These are phyloP conservation scores for Nixonia krombeini DNA, from an alignment of 1,140 invertebrate species.

Conservation along the genomic window DNA sequence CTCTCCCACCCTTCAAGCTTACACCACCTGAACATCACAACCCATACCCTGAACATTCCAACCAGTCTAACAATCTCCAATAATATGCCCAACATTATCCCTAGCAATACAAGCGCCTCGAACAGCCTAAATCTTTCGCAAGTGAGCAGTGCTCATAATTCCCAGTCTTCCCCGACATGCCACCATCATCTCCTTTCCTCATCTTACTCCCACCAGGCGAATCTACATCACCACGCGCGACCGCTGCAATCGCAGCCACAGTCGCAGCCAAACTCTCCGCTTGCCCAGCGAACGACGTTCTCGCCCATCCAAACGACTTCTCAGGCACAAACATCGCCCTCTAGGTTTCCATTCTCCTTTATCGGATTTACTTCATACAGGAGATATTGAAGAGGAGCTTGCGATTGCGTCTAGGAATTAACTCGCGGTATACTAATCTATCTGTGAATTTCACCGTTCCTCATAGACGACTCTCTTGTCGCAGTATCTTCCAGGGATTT, in stretches of 20 bases:
- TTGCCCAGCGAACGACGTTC: conserved; percentile 55
- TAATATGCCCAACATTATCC: conserved; percentile 15
- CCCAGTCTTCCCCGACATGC: conserved; percentile 60
- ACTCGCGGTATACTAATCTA: no score
- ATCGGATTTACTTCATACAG: conserved; percentile 65
- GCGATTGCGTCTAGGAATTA: no score
- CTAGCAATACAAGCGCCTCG: conserved; percentile 43
- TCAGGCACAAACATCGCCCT: conserved; percentile 42
- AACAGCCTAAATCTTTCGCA: conserved; percentile 53
- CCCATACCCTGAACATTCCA: conserved; percentile 52
- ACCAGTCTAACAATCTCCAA: conserved; percentile 49
- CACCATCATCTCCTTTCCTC: conserved; percentile 54
- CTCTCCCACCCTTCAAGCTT: conserved; percentile 61
- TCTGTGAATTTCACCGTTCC: no score
- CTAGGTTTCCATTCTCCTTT: conserved; percentile 65
- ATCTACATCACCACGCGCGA: conserved; percentile 33
- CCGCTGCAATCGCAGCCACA: conserved; percentile 40
- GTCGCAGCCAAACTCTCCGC: conserved; percentile 15
- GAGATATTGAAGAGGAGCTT: conserved; percentile 52
- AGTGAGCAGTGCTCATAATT: conserved; percentile 49
- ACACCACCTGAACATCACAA: conserved; percentile 52
- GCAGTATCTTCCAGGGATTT: no score
- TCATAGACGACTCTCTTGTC: no score
- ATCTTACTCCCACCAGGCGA: conserved; percentile 29
- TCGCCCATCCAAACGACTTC: conserved; percentile 55